phyloP scores from a whole-genome alignment of 1,140 invertebrate species.

The Charaxes varanes region DNA sequence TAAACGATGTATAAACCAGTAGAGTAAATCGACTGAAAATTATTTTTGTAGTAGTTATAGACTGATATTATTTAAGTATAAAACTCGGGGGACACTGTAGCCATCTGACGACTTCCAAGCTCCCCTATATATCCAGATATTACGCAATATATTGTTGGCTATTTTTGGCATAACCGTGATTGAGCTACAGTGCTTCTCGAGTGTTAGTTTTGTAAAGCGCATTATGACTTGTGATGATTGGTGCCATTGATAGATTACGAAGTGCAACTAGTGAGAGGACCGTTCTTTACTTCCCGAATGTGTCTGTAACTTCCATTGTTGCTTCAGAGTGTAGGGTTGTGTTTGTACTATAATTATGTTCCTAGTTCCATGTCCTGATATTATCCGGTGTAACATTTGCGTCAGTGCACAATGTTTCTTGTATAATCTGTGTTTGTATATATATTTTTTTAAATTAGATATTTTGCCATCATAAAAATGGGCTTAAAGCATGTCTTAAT shows the following conservation, averaged over 20 bases:
- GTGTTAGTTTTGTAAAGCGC: conserved; percentile 52
- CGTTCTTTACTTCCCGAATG: conserved; percentile 45
- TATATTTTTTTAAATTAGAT: too few species aligned
- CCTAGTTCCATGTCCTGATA: conserved; percentile 23
- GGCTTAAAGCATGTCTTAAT: too few species aligned
- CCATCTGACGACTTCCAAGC: neutral
- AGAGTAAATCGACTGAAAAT: conserved; percentile 70
- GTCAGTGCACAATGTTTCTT: too few species aligned
- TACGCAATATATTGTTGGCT: neutral
- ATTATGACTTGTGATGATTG: conserved; percentile 72
- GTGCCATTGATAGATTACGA: conserved; percentile 71
- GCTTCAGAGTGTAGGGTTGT: conserved; percentile 30
- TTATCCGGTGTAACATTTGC: too few species aligned
- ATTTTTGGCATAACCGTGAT: conserved; percentile 10
- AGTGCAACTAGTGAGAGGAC: conserved; percentile 48
- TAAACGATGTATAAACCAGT: conserved; percentile 57
- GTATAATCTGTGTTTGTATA: too few species aligned
- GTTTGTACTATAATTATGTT: conserved; percentile 22
- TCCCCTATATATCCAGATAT: too few species aligned
- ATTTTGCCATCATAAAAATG: too few species aligned
- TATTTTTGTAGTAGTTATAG: conserved; percentile 74
- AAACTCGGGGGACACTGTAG: conserved; percentile 38
- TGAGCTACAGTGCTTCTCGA: conserved; percentile 24
- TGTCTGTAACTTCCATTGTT: conserved; percentile 68
- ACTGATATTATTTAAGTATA: conserved; percentile 70